Evolutionary conservation across 2,113 vertebrate species (phyloP).

Genomic region (Barnardius zonarius): DNA sequence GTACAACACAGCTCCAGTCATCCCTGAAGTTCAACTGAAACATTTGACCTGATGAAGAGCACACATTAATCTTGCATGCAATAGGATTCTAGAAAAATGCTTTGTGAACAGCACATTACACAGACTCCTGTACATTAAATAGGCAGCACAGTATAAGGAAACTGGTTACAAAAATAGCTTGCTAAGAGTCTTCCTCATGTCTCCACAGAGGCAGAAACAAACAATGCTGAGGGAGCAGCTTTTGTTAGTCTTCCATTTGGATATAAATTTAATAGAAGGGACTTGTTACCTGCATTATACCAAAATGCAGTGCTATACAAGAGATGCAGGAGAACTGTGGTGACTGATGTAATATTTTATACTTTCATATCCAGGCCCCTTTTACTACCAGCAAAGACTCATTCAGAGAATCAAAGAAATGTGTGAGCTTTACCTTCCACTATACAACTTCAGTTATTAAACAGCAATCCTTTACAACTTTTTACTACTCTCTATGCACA

Average conservation of each 20-base stretch:
- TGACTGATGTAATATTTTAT: background rate
- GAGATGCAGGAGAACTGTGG: background rate
- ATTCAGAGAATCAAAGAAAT: background rate
- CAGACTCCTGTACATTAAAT: rapidly evolving
- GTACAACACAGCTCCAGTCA: background rate
- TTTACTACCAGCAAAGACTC: background rate
- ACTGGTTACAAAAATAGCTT: background rate
- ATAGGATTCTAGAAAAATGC: background rate
- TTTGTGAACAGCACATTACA: background rate
- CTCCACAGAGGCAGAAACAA: background rate
- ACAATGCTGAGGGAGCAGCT: background rate
- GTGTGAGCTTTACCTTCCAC: background rate
- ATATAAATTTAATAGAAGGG: background rate
- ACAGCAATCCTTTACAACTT: background rate
- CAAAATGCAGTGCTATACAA: background rate
- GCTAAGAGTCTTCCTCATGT: background rate
- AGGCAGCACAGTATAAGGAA: background rate
- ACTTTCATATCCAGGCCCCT: background rate
- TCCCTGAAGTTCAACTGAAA: background rate
- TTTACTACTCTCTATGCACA: background rate
- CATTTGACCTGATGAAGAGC: background rate
- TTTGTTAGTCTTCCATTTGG: background rate
- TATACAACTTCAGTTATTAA: background rate
- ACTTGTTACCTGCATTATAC: background rate
- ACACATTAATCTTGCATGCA: background rate